Conservation (phyloP, 2,113 vertebrate genomes). For the Caranx ignobilis region DNA sequence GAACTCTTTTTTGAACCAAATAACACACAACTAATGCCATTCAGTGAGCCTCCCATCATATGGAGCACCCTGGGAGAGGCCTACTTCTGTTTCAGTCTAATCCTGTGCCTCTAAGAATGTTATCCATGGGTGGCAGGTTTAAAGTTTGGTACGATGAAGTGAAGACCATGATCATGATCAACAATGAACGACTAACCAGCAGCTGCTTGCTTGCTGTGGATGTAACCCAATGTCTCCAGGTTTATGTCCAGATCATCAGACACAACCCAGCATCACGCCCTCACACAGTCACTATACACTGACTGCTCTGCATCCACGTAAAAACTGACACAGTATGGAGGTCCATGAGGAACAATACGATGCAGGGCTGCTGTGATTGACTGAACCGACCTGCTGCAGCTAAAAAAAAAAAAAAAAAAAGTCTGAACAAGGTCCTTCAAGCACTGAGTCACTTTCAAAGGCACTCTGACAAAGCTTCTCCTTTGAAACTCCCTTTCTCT, state of each 20-base stretch:
- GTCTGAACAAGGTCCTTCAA: constrained; percentile 28
- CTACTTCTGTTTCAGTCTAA: no score
- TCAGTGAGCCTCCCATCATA: no score
- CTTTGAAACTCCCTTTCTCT: constrained; percentile 54
- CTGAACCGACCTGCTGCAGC: background rate
- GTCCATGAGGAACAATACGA: background rate
- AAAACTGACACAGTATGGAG: background rate
- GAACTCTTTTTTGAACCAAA: no score
- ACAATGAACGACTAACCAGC: no score
- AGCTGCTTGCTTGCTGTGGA: no score
- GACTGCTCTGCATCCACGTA: background rate
- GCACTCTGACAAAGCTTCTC: constrained; percentile 23
- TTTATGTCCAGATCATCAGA: background rate
- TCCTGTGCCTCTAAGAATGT: no score
- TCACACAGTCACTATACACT: background rate
- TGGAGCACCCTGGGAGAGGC: no score
- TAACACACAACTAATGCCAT: no score
- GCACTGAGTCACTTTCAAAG: constrained; percentile 37
- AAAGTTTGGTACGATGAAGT: no score
- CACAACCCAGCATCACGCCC: background rate
- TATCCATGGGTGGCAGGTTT: no score
- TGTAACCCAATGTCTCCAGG: background rate
- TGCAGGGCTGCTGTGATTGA: background rate
- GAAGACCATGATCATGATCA: no score
- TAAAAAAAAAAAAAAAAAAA: constrained; percentile 34